Conservation (phyloP, 2,888 invertebrate species). For the Ophraella communa region DNA sequence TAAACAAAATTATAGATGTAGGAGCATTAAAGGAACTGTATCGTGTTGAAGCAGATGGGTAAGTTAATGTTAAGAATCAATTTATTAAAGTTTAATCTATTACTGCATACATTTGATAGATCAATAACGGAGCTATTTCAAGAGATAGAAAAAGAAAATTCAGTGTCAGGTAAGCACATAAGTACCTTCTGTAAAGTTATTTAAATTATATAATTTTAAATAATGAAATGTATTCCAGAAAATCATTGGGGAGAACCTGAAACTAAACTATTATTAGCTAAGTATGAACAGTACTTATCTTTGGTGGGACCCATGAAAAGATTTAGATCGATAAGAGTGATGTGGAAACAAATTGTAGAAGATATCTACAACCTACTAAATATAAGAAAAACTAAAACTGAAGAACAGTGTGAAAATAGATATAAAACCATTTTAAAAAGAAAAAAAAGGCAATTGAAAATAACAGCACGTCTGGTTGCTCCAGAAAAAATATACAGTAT, state of each 20-base stretch:
- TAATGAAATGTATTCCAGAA: too few relatives aligned
- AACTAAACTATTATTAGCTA: slow-evolving; percentile 11
- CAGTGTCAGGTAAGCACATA: too few relatives aligned
- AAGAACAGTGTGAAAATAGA: slow-evolving; percentile 32
- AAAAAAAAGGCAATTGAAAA: slow-evolving; percentile 35
- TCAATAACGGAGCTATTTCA: too few relatives aligned
- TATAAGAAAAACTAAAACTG: slow-evolving; percentile 4
- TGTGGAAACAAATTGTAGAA: slow-evolving; percentile 34
- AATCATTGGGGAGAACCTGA: slow-evolving; percentile 7
- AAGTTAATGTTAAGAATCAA: too few relatives aligned
- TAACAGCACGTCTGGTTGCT: slow-evolving; percentile 29
- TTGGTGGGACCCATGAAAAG: slow-evolving; percentile 16
- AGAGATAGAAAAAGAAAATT: too few relatives aligned
- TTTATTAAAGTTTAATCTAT: too few relatives aligned
- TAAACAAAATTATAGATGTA: too few relatives aligned
- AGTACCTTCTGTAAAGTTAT: too few relatives aligned
- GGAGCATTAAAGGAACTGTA: too few relatives aligned
- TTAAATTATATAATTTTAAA: too few relatives aligned
- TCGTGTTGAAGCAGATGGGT: too few relatives aligned
- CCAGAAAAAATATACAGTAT: slow-evolving; percentile 26
- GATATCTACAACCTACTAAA: slow-evolving; percentile 21
- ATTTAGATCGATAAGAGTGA: slow-evolving; percentile 20
- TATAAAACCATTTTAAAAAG: slow-evolving; percentile 37
- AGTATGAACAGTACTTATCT: slow-evolving; percentile 12
- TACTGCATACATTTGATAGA: too few relatives aligned